Evolutionary conservation across 2,888 invertebrate genomes (phyloP).

Genomic region (Buathra laborator): DNA sequence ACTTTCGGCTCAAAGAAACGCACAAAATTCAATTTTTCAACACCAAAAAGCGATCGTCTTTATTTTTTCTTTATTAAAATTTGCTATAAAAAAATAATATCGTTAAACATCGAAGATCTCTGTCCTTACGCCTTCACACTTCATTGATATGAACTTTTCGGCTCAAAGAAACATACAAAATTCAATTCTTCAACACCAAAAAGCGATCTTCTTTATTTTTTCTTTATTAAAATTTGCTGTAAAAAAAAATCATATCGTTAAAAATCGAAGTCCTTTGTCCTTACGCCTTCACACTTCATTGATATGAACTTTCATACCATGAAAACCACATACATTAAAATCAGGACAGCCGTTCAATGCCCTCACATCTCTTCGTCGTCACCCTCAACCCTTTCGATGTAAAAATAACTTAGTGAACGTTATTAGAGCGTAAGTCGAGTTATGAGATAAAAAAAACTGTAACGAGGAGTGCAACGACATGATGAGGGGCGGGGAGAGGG

Average conservation of each 20-base stretch:
- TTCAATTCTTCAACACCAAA: background rate
- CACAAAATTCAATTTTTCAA: no score
- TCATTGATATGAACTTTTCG: background rate
- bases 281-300: background rate
- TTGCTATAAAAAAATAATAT: slow-evolving; percentile 5
- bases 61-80: background rate
- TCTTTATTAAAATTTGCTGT: background rate
- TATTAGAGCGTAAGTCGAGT: slow-evolving; percentile 65
- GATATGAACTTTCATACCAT: background rate
- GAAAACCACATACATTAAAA: slow-evolving; percentile 31
- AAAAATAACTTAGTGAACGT: slow-evolving; percentile 56
- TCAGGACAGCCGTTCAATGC: slow-evolving; percentile 64
- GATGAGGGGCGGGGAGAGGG: background rate
- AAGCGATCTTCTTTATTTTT: background rate
- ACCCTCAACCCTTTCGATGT: slow-evolving; percentile 51
- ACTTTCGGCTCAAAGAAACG: no score
- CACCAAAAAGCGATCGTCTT: background rate
- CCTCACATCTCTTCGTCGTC: slow-evolving; percentile 33
- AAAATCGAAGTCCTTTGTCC: slow-evolving; percentile 9
- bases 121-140: background rate
- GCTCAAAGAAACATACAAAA: no score
- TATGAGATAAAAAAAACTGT: slow-evolving; percentile 46
- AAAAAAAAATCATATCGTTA: slow-evolving; percentile 7
- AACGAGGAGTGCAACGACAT: slow-evolving; percentile 56
- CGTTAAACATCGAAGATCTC: background rate